phyloP scores from a whole-genome alignment of 2,888 invertebrate genomes.

The Diaphora mendica region DNA sequence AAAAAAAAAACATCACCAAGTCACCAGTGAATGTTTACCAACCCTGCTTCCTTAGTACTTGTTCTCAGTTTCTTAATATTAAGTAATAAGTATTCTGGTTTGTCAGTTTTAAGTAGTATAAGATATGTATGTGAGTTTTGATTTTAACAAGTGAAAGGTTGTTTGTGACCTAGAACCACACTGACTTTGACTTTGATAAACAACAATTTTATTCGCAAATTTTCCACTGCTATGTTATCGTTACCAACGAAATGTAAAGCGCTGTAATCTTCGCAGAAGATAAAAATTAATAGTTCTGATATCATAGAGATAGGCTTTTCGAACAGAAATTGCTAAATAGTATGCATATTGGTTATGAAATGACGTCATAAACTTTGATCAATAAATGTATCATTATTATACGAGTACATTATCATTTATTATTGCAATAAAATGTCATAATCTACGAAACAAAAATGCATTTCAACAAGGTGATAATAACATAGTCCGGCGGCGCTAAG shows the following conservation, averaged over 20 bases:
- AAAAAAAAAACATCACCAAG: too few relatives aligned
- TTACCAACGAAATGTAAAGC: slow-evolving; percentile 45
- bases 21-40: too few relatives aligned
- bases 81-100: too few relatives aligned
- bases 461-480: not conserved
- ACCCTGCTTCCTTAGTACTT: too few relatives aligned
- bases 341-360: slow-evolving; percentile 11
- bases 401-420: slow-evolving; percentile 14
- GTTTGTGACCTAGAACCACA: not conserved
- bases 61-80: too few relatives aligned
- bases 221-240: slow-evolving; percentile 44
- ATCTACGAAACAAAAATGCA: slow-evolving; percentile 1
- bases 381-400: slow-evolving; percentile 28
- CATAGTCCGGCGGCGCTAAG: not conserved
- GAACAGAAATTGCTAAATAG: slow-evolving; percentile 23
- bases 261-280: slow-evolving; percentile 46
- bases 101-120: too few relatives aligned
- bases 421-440: slow-evolving; percentile 4
- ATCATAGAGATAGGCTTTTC: slow-evolving; percentile 24
- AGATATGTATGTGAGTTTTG: too few relatives aligned
- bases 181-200: not conserved
- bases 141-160: too few relatives aligned
- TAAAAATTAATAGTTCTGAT: slow-evolving; percentile 52
- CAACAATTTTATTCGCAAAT: slow-evolving; percentile 26
- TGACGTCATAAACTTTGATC: slow-evolving; percentile 24